phyloP scores from a whole-genome alignment of 2,113 vertebrate species.

The Illadopsis cleaveri region DNA sequence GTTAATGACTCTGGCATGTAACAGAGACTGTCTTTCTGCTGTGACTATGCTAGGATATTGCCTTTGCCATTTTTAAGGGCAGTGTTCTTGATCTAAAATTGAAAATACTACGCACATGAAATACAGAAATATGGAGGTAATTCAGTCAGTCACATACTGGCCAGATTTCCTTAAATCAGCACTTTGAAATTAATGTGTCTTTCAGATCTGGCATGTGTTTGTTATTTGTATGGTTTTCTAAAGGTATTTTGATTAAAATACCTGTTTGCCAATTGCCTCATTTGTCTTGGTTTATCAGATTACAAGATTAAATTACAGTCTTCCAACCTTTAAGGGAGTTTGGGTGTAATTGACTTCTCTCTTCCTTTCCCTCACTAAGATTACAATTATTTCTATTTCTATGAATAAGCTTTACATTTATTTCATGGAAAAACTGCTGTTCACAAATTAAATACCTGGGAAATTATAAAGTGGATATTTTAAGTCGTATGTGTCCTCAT shows the following conservation, averaged over 20 bases:
- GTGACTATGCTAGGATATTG: not conserved
- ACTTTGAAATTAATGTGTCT: conserved; percentile 53
- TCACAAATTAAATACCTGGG: not conserved
- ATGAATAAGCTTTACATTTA: conserved; percentile 16
- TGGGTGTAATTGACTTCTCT: not conserved
- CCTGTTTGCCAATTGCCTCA: conserved; percentile 53
- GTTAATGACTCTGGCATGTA: conserved; percentile 39
- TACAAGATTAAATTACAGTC: conserved; percentile 64
- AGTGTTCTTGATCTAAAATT: conserved; percentile 43
- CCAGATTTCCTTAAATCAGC: conserved; percentile 32
- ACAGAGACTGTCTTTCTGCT: conserved; percentile 11
- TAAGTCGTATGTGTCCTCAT: not conserved
- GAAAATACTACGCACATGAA: not conserved
- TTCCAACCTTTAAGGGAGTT: conserved; percentile 46
- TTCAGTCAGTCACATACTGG: conserved; percentile 29
- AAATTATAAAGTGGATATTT: not conserved
- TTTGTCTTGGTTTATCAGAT: conserved; percentile 75
- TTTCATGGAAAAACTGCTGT: not conserved
- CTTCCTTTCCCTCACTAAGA: not conserved
- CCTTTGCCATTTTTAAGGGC: conserved; percentile 29
- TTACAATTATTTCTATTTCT: conserved; percentile 14
- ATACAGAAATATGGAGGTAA: conserved; percentile 27
- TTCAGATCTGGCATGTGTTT: conserved; percentile 47
- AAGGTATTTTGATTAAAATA: conserved; percentile 64
- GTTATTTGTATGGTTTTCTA: conserved; percentile 56